These are phyloP conservation scores for Apostichopus japonicus DNA, from an alignment of 35 echinoderm and acorn worm genomes.

Conservation along the genomic window DNA sequence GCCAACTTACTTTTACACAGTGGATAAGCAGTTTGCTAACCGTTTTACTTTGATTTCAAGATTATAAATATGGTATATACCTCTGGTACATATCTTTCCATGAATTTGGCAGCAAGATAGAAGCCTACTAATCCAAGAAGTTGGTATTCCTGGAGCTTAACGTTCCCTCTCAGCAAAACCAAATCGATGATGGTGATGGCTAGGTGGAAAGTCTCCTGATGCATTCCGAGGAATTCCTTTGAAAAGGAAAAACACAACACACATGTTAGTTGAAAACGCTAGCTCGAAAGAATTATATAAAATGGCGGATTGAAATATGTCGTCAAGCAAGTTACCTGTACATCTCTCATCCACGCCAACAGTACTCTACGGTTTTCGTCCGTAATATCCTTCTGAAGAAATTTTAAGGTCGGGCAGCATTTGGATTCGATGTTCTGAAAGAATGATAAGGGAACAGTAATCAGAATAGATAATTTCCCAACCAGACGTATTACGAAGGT, in stretches of 20 bases:
- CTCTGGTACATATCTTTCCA: constrained; percentile 51
- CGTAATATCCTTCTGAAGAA: neutral
- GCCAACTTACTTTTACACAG: no score
- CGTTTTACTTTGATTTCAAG: neutral
- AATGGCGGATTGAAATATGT: neutral
- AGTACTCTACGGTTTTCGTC: neutral
- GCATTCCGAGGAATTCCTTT: constrained; percentile 35
- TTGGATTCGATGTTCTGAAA: constrained; percentile 1
- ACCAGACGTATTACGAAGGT: no score
- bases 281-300: neutral
- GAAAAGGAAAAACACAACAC: neutral
- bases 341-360: constrained; percentile 19
- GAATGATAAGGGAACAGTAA: no score
- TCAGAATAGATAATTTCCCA: no score
- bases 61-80: neutral
- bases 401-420: constrained; percentile 1
- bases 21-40: no score
- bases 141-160: constrained; percentile 36
- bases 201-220: constrained; percentile 49
- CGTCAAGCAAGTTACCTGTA: neutral
- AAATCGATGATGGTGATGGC: constrained; percentile 43
- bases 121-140: constrained; percentile 46
- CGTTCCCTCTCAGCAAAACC: neutral
- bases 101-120: constrained; percentile 49
- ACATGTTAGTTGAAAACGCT: neutral